These are phyloP conservation scores for Gymnocypris eckloni DNA, from an alignment of 2,797 vertebrate species.

Conservation along the genomic window DNA sequence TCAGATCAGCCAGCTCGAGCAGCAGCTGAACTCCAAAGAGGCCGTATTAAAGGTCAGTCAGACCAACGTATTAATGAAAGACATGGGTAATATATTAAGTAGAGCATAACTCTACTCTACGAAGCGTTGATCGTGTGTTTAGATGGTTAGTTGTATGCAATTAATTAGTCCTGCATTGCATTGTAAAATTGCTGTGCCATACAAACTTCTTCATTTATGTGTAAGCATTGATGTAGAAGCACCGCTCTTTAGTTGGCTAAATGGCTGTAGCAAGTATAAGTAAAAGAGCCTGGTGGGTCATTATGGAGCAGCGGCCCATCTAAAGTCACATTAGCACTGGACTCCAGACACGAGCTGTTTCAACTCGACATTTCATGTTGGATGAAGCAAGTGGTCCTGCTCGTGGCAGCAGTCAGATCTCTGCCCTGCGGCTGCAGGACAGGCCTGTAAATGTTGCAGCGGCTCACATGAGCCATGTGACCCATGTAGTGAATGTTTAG, in stretches of 20 bases:
- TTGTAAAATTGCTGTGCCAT: background rate
- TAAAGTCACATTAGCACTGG: slow-evolving; percentile 25
- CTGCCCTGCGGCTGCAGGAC: slow-evolving; percentile 28
- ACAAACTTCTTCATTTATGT: background rate
- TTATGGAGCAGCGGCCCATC: slow-evolving; percentile 11
- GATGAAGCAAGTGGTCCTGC: slow-evolving; percentile 12
- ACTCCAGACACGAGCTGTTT: slow-evolving; percentile 22
- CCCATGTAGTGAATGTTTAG: slow-evolving; percentile 26
- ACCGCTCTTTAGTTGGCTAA: background rate
- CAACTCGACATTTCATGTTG: slow-evolving; percentile 11
- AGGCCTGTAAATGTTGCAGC: slow-evolving; percentile 47
- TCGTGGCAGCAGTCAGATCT: slow-evolving; percentile 38
- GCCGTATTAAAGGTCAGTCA: slow-evolving; percentile 84
- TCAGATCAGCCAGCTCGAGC: slow-evolving; percentile 88
- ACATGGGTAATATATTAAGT: background rate
- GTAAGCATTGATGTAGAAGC: background rate
- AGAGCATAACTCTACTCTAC: background rate
- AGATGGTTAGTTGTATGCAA: background rate
- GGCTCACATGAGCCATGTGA: slow-evolving; percentile 38
- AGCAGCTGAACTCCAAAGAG: slow-evolving; percentile 87
- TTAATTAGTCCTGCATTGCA: background rate
- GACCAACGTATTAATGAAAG: background rate
- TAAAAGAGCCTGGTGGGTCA: slow-evolving; percentile 12
- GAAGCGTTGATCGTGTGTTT: background rate
- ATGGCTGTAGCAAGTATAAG: slow-evolving; percentile 4